Evolutionary conservation across 2,888 invertebrate genomes (phyloP), one percentile per base, ranked within the genome.

Genomic region (Sphaerophoria taeniata): DNA sequence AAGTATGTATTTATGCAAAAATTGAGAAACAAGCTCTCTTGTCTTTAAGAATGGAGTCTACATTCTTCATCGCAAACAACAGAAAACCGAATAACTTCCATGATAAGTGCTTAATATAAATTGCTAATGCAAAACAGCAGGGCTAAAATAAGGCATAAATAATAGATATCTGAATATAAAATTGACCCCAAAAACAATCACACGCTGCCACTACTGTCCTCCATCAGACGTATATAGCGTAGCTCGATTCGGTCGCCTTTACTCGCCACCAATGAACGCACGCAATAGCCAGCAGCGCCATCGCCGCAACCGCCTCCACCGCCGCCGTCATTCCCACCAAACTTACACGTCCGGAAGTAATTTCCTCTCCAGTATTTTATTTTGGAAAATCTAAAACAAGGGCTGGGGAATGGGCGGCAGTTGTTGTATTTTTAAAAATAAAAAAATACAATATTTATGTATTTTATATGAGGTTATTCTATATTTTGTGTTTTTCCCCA

Each of bases 381-480:
- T n/a, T 31, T 24, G 16, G 33, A 6, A 31, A 69, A 33, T n/a
- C 3, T 36, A 31, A 34, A 11, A 4, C 16, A 0, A 0, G 65
- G 53, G 34, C 14, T 14, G 16, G 69, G 70, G 56, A 7, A 36
- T 6, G 31, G 78, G 73, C 45, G 51, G 61, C 14, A 55, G 49
- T 56, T 49, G 36, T 47, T 55, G 45, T 58, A 36, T 55, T 49
- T 60, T 53, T 43, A 9, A 34, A 58, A 53, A 14, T 58, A 39
- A 56, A 55, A 33, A 67, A 33, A 65, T 24, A 36, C 4, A 14
- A 49, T 60, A 63, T 80, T 76, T 80, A 73, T 76, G 67, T 76
- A 51, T 80, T 85, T 81, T 81, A 63, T 73, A 60, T 60, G 61
- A 80, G 72, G 55, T 70, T 75, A 71, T 84, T 80, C 63, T 70